These are phyloP conservation scores for Tethea ocularis DNA, from an alignment of 2,888 invertebrate species.

Conservation along the genomic window DNA sequence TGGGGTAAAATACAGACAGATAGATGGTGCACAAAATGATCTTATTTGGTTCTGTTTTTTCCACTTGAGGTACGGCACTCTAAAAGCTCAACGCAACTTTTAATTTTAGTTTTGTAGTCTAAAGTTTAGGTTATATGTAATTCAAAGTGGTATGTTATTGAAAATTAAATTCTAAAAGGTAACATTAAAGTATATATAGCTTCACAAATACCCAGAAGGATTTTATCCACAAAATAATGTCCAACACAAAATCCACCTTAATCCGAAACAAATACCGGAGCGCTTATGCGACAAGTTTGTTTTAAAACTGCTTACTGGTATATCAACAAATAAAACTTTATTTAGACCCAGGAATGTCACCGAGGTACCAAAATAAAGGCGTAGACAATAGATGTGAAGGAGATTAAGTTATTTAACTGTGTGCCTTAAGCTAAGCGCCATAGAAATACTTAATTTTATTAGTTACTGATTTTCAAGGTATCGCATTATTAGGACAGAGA, in stretches of 20 bases:
- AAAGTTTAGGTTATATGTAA: no score
- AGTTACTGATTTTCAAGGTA: no score
- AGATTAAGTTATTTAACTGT: not conserved
- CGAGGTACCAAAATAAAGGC: not conserved
- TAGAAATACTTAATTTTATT: not conserved
- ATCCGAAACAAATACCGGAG: not conserved
- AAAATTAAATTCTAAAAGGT: not conserved
- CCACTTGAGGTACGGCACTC: no score
- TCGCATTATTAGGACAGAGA: no score
- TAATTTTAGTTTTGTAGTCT: no score
- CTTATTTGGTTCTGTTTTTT: no score
- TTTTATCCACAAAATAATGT: not conserved
- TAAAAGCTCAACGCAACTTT: no score
- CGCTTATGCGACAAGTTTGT: not conserved
- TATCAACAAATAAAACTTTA: not conserved
- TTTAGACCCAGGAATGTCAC: conserved; percentile 1
- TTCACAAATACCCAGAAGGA: not conserved
- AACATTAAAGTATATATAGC: not conserved
- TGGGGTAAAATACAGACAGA: no score
- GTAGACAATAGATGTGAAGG: not conserved
- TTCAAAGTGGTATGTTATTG: not conserved
- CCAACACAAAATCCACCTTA: not conserved
- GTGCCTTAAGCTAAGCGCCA: not conserved
- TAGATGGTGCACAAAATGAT: no score
- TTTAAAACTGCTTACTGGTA: not conserved